Conservation (phyloP, 2,113 vertebrate genomes). For the Marmota flaviventris region DNA sequence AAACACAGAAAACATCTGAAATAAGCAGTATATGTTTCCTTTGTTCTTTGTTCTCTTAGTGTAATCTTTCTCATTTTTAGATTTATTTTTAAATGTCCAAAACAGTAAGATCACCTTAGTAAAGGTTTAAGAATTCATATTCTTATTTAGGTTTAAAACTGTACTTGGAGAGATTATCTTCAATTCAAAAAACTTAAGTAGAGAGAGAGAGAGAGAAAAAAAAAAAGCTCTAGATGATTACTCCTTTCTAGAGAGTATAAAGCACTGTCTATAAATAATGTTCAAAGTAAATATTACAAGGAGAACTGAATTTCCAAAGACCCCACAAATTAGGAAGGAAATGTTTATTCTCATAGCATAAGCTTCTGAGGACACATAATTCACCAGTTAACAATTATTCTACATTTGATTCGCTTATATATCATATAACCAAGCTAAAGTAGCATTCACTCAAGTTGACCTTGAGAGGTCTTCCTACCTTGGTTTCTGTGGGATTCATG, state of each 20-base stretch:
- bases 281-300: neutral
- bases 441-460: neutral
- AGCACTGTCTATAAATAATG: neutral
- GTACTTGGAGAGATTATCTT: neutral
- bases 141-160: neutral
- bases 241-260: neutral
- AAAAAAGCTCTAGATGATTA: neutral
- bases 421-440: neutral
- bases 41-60: neutral
- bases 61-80: neutral
- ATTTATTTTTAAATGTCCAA: slow-evolving; percentile 9
- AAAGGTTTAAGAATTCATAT: neutral
- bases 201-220: neutral
- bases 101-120: neutral
- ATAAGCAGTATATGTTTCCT: neutral
- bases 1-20: slow-evolving; percentile 44
- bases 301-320: neutral
- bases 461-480: slow-evolving; percentile 76
- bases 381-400: neutral
- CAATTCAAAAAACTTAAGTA: neutral
- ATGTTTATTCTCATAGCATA: neutral
- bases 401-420: neutral
- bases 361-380: neutral
- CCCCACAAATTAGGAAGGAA: neutral
- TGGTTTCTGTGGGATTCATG: slow-evolving; percentile 85